Evolutionary conservation across 2,888 invertebrate genomes (phyloP), one percentile per base, ranked within the genome.

Genomic region (Incurvaria masculella): DNA sequence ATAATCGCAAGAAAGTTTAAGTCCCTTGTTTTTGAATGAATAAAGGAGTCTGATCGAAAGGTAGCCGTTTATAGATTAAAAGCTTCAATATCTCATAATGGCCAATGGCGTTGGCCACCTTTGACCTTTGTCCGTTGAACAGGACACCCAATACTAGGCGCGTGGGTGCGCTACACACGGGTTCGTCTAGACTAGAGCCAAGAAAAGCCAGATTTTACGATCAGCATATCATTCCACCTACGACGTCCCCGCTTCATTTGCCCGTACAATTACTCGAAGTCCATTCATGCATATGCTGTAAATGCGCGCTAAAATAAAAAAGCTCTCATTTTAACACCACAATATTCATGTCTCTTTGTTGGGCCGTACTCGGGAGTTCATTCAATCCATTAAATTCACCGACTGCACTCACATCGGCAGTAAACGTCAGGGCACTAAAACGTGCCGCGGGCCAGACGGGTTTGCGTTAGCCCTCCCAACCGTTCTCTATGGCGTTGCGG

Each of bases 391-490:
- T 56, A 56, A 60, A 59, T 59, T 59, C 57, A 60, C 55, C 55
- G 57, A 55, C 50, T 55, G 54, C 59, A 57, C 55, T 58, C 57
- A 53, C 52, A 54, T 47, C 49, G 52, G 56, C 54, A 56, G 53
- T 61, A 58, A 61, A 56, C 53, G 57, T 57, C 58, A 55, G 51
- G 21, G 42, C 42, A 33, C 21, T 26, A 42, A 27, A 33, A 33
- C 23, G 27, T 21, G 19, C 16, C 23, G 23, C 42, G 33, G 23
- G 33, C 19, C 33, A 8, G 21, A 2, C 21, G 41, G 11, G 21
- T 20, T 21, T 41, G 16, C 41, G 41, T 41, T 20, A 39, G 4
- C 41, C 41, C 10, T 16, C 21, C 21, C 23, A 18, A 17, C 43
- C 18, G 26, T 17, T 21, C 21, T 17, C 46, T 23, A 23, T 16